Percentiles rank a stretch among this genome's conserved stretches.
Conservation (phyloP, 1,140 invertebrate genomes). For the Lerema accius region DNA sequence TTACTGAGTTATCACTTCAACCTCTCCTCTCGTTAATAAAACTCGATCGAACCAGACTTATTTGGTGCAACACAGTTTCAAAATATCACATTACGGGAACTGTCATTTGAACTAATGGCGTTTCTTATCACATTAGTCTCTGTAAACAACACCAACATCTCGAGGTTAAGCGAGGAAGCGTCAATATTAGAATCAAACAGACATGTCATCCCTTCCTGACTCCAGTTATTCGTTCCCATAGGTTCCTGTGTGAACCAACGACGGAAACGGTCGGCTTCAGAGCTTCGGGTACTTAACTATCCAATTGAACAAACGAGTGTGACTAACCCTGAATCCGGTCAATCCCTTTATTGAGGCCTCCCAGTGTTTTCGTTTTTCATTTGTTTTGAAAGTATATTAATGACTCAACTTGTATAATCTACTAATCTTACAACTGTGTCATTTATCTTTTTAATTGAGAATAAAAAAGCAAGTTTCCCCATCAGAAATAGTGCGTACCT, state of each 20-base stretch:
- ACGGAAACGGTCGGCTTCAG: conserved; percentile 63
- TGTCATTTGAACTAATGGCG: background rate
- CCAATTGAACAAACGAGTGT: conserved; percentile 73
- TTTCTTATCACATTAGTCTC: conserved; percentile 14
- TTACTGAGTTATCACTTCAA: conserved; percentile 26
- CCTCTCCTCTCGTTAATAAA: conserved; percentile 24
- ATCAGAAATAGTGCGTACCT: background rate
- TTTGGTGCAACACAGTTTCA: conserved; percentile 18
- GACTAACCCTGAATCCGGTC: conserved; percentile 72
- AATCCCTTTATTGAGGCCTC: conserved; percentile 47
- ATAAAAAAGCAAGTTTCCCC: background rate
- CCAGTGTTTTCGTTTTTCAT: conserved; percentile 29
- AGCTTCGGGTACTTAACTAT: conserved; percentile 64
- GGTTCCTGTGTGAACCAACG: conserved; percentile 65
- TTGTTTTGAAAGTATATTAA: background rate
- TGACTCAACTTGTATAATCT: background rate
- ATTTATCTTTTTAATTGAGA: no score
- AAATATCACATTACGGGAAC: conserved; percentile 31
- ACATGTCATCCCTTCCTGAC: conserved; percentile 24
- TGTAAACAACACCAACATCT: conserved; percentile 5
- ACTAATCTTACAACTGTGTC: background rate
- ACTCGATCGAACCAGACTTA: conserved; percentile 27
- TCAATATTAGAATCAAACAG: background rate
- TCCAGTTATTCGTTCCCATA: conserved; percentile 25
- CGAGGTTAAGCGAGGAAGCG: conserved; percentile 10